Percentiles rank a stretch among this genome's conserved stretches.
phyloP scores from a whole-genome alignment of 30 jellyfish, hydroid and myxozoan genomes.

The Phacellophora camtschatica region DNA sequence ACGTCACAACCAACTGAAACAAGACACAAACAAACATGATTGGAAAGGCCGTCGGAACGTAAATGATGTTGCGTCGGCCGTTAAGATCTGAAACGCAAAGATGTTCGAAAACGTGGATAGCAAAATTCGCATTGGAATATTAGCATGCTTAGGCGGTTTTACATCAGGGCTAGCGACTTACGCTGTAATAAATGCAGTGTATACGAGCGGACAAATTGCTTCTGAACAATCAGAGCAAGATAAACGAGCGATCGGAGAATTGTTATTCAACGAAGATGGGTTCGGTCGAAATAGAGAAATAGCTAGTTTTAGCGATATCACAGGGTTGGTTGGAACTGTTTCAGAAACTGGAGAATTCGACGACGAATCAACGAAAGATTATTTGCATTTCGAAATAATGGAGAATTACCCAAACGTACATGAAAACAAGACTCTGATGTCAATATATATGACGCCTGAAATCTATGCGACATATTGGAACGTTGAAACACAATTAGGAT shows the following conservation, averaged over 20 bases:
- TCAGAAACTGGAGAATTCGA: not conserved
- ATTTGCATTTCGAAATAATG: constrained; percentile 43
- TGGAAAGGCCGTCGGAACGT: too few relatives aligned
- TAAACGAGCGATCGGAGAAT: not conserved
- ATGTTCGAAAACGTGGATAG: constrained; percentile 23
- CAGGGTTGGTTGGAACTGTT: not conserved
- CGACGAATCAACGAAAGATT: constrained; percentile 32
- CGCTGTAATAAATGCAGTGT: not conserved
- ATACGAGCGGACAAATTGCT: too few relatives aligned
- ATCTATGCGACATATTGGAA: constrained; percentile 50
- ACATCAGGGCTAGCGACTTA: constrained; percentile 33
- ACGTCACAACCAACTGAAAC: too few relatives aligned
- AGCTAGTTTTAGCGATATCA: constrained; percentile 32
- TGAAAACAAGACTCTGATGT: constrained; percentile 39
- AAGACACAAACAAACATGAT: too few relatives aligned
- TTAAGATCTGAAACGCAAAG: not conserved
- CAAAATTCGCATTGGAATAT: constrained; percentile 14
- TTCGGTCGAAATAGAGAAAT: not conserved
- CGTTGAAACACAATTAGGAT: constrained; percentile 45
- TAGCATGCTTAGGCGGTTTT: constrained; percentile 51
- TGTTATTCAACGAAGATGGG: constrained; percentile 3
- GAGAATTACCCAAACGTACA: constrained; percentile 30
- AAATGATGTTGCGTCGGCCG: too few relatives aligned
- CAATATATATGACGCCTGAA: constrained; percentile 43
- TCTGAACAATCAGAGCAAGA: not conserved